These are phyloP conservation scores for Patiria miniata DNA, from an alignment of 35 echinoderm and acorn worm species.

Conservation along the genomic window DNA sequence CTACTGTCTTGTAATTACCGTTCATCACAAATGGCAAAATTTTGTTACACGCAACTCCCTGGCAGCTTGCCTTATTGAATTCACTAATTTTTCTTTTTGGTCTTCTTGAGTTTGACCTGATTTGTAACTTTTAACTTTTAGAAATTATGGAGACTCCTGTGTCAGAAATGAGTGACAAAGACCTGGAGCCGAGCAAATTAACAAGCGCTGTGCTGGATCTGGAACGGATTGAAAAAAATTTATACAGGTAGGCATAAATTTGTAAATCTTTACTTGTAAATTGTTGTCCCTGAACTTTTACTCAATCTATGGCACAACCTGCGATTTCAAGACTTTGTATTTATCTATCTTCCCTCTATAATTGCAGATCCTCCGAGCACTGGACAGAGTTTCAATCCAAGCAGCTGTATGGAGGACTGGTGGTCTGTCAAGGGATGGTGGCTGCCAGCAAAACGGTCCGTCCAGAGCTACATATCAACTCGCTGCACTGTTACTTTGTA, in stretches of 20 bases:
- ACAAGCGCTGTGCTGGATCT: background rate
- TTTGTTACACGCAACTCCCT: too few relatives aligned
- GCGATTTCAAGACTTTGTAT: too few relatives aligned
- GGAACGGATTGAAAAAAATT: background rate
- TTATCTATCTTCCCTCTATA: too few relatives aligned
- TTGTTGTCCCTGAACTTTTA: too few relatives aligned
- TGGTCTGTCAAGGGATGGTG: slow-evolving; percentile 87
- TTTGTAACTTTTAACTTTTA: too few relatives aligned
- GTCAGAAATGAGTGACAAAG: background rate
- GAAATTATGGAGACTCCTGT: background rate
- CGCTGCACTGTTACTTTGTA: slow-evolving; percentile 84
- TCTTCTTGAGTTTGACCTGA: too few relatives aligned
- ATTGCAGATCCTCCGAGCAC: slow-evolving; percentile 60
- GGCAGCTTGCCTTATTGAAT: too few relatives aligned
- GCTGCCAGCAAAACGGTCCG: slow-evolving; percentile 80
- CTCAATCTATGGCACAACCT: too few relatives aligned
- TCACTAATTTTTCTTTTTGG: too few relatives aligned
- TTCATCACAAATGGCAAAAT: too few relatives aligned
- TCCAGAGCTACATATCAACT: slow-evolving; percentile 61
- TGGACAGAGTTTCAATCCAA: slow-evolving; percentile 51
- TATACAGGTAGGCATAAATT: background rate
- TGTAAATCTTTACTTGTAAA: too few relatives aligned
- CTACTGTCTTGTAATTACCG: too few relatives aligned
- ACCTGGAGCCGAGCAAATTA: background rate
- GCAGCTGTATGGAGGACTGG: slow-evolving; percentile 82